Evolutionary conservation across 2,113 vertebrate species (phyloP).

Genomic region (Alces alces): DNA sequence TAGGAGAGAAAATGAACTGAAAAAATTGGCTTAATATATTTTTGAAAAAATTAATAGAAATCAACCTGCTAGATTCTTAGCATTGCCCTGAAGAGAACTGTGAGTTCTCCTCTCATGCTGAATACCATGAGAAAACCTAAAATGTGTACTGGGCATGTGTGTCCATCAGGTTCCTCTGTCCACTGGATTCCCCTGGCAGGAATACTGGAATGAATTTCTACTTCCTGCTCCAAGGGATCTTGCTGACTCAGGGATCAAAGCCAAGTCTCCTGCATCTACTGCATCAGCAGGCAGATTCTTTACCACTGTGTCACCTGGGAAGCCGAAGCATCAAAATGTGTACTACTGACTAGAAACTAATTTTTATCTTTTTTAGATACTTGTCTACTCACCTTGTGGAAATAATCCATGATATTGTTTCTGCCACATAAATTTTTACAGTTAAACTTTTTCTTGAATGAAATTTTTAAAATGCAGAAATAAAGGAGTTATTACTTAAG

Average conservation of each 20-base stretch:
- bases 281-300: background rate
- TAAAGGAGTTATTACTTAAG: background rate
- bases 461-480: background rate
- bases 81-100: background rate
- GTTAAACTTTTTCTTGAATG: background rate
- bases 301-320: background rate
- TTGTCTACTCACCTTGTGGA: background rate
- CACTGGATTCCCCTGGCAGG: background rate
- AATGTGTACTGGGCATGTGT: background rate
- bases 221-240: background rate
- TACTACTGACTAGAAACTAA: background rate
- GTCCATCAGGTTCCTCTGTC: background rate
- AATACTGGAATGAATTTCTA: background rate
- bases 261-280: background rate
- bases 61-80: background rate
- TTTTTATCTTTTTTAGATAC: background rate
- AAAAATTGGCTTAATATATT: background rate
- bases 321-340: background rate
- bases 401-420: background rate
- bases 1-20: background rate
- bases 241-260: background rate
- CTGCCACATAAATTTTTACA: background rate
- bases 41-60: background rate
- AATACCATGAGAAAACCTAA: background rate
- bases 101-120: background rate